phyloP scores from a whole-genome alignment of 2,113 vertebrate species.

The Onychostruthus taczanowskii region DNA sequence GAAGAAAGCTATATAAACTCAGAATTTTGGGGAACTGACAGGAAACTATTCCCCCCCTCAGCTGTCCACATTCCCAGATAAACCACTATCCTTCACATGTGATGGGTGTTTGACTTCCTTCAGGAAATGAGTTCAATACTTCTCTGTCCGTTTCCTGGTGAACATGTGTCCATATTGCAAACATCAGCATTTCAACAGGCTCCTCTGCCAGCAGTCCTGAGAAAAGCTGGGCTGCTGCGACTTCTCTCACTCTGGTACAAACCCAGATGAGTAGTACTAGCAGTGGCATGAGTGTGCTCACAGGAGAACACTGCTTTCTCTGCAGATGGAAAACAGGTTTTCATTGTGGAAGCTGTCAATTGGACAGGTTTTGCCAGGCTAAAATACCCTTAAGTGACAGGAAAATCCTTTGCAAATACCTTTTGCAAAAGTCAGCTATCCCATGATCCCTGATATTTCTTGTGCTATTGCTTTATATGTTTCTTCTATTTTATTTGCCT shows the following conservation, averaged over 20 bases:
- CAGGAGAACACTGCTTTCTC: not conserved
- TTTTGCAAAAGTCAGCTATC: not conserved
- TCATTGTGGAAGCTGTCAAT: not conserved
- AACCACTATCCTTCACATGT: not conserved
- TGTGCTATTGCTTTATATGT: not conserved
- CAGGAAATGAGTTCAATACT: slow-evolving; percentile 36
- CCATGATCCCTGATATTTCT: not conserved
- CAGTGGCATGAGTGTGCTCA: not conserved
- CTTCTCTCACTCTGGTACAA: not conserved
- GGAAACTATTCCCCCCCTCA: not conserved
- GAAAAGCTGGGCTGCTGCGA: not conserved
- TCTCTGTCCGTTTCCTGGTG: slow-evolving; percentile 14
- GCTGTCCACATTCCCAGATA: not conserved
- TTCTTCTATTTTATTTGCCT: not conserved
- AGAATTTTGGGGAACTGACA: not conserved
- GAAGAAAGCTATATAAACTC: not conserved
- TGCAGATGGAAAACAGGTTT: not conserved
- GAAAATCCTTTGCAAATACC: not conserved
- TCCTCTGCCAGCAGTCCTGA: not conserved
- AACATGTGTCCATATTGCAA: slow-evolving; percentile 15
- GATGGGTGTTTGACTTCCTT: slow-evolving; percentile 14
- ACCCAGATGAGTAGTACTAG: not conserved
- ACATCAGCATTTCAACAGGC: not conserved
- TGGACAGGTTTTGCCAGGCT: not conserved
- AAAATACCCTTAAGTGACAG: not conserved